Base-by-base conservation (phyloP, 2,113 vertebrate species). In the Empidonax traillii region DNA sequence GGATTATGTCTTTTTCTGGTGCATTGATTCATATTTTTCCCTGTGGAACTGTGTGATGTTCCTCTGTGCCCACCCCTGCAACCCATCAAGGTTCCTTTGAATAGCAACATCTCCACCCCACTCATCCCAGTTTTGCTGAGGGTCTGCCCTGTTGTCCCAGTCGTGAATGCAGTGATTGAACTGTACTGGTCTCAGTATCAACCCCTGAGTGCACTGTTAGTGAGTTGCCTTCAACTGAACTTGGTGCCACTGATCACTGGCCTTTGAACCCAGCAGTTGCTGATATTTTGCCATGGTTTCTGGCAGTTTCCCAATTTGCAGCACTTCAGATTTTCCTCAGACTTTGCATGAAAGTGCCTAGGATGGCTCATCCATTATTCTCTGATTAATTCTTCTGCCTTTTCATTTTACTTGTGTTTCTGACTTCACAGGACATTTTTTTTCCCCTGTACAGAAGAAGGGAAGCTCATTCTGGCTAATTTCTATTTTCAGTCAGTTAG, bases 281-380 rank as follows among this genome's bases (percentile, higher is more conserved):
- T 62, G 25, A 13, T 41, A 62, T 62, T 69, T 76, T 76, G 30
- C n/a, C 62, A 13, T 62, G 35, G 46, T 35, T 89, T 76, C 55
- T 76, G n/a, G 8, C 31, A 55, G 39, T 59, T 87, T 80, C 31
- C 44, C 37, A 41, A 9, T 58, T 28, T 43, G 12, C 12, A 52
- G 27, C 35, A 12, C 24, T 21, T 89, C 31, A 58, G n/a, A 21
- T 84, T 71, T 75, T 53, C 43, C 43, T 62, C 75, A 49, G 8
- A 12, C 62, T 62, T 71, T 58, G 11, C 0, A 0, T 83, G 43
- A 53, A 76, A 67, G 14, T 0, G 0, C 39, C 39, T 89, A 4
- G 16, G 79, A 53, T 59, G 47, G 21, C 30, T 87, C 39, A 44
- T 63, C 28, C 2, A 0, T 76, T 89, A 31, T 83, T 89, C 53